phyloP scores from a whole-genome alignment of 2,888 invertebrate genomes.

The Axea sp. region DNA sequence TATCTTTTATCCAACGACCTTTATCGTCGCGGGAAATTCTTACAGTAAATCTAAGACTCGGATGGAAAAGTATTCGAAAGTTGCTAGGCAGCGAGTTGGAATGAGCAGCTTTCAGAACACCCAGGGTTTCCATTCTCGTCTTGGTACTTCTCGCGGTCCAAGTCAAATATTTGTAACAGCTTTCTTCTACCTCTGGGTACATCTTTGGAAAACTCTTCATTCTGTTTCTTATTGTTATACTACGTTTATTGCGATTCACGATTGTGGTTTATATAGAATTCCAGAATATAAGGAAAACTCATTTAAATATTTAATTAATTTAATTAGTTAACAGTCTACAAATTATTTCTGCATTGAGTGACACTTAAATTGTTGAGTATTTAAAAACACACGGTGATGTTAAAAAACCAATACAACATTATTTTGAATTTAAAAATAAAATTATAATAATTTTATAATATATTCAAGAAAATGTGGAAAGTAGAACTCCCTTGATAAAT shows the following conservation, averaged over 20 bases:
- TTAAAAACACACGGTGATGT: too few species aligned
- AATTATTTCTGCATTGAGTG: too few species aligned
- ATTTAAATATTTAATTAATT: constrained; percentile 19
- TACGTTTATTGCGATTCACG: too few species aligned
- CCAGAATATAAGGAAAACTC: constrained; percentile 5
- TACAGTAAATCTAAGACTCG: constrained; percentile 52
- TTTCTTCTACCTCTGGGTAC: constrained; percentile 39
- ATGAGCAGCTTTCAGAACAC: constrained; percentile 56
- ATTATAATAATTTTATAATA: too few species aligned
- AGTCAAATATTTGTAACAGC: constrained; percentile 64
- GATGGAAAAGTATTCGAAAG: constrained; percentile 53
- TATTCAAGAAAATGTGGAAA: too few species aligned
- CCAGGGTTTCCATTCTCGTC: constrained; percentile 44
- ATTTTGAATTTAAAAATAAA: too few species aligned
- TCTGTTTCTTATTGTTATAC: constrained; percentile 25
- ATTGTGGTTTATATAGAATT: neutral
- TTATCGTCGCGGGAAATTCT: constrained; percentile 54
- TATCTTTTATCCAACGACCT: constrained; percentile 52
- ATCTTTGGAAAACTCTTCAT: constrained; percentile 51
- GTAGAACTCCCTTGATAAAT: too few species aligned
- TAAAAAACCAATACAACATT: too few species aligned
- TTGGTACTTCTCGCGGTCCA: constrained; percentile 45
- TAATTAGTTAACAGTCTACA: too few species aligned
- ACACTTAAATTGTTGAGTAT: too few species aligned
- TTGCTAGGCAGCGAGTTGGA: constrained; percentile 44